These are phyloP conservation scores for Catharus fuscescens DNA, from an alignment of 2,113 vertebrate genomes.

Conservation along the genomic window DNA sequence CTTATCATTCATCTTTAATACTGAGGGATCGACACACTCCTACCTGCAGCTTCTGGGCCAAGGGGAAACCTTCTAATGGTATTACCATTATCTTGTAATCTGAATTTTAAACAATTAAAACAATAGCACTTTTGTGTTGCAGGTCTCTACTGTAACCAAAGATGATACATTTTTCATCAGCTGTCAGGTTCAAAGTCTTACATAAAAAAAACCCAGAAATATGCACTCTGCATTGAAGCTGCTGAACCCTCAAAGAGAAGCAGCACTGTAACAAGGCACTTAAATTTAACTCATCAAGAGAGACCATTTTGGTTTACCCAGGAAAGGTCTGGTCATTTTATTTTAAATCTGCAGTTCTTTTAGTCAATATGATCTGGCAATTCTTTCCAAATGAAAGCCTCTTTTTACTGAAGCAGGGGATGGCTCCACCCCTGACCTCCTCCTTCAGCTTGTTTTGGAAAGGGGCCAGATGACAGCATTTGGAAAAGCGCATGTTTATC, in stretches of 20 bases:
- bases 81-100: conserved; percentile 70
- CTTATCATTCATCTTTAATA: conserved; percentile 69
- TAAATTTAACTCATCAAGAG: not conserved
- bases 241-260: not conserved
- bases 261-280: not conserved
- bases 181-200: not conserved
- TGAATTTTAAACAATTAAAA: conserved; percentile 69
- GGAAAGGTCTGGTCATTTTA: not conserved
- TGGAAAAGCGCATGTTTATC: conserved; percentile 70
- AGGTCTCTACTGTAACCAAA: not conserved
- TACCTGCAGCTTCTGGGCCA: conserved; percentile 55
- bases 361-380: not conserved
- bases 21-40: conserved; percentile 48
- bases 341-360: not conserved
- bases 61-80: conserved; percentile 45
- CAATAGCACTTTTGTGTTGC: conserved; percentile 27
- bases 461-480: conserved; percentile 73
- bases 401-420: conserved; percentile 45
- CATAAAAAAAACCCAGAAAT: not conserved
- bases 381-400: conserved; percentile 61
- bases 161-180: not conserved
- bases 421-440: conserved; percentile 67
- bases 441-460: conserved; percentile 63
- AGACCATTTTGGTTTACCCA: not conserved
- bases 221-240: too few relatives aligned